Evolutionary conservation across 2,113 vertebrate species (phyloP).

Genomic region (Clarias macrocephalus): DNA sequence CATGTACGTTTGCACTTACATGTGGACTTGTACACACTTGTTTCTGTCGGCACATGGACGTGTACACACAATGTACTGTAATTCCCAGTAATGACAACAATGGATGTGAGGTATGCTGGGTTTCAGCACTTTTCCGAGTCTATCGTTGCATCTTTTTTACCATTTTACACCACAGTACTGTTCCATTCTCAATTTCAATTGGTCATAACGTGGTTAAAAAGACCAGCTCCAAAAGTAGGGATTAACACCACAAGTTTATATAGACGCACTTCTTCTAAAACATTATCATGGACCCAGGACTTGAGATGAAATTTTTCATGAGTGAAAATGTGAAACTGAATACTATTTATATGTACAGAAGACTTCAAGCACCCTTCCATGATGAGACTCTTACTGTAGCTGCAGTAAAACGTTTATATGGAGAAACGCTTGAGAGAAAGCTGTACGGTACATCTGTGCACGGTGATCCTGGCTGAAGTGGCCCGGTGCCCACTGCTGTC

Average conservation of each 20-base stretch:
- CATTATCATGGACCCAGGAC: no score
- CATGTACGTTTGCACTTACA: constrained; percentile 47
- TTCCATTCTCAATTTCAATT: not conserved
- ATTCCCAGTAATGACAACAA: constrained; percentile 8
- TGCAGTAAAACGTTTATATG: no score
- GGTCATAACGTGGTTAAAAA: not conserved
- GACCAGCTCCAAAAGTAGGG: not conserved
- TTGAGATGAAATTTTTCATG: no score
- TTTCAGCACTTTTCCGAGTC: not conserved
- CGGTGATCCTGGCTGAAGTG: no score
- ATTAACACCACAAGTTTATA: not conserved
- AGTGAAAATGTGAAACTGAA: no score
- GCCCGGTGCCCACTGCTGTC: no score
- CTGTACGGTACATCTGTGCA: no score
- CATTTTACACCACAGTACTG: not conserved
- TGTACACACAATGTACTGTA: constrained; percentile 49
- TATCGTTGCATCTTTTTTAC: not conserved
- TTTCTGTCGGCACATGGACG: constrained; percentile 21
- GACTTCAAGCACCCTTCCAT: no score
- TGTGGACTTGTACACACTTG: constrained; percentile 44
- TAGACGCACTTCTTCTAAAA: not conserved
- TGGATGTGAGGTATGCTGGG: not conserved
- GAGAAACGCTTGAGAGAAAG: no score
- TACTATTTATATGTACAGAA: no score
- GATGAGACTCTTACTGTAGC: no score